Evolutionary conservation across 2,888 invertebrate species (phyloP).

Genomic region (Tachina grossa): DNA sequence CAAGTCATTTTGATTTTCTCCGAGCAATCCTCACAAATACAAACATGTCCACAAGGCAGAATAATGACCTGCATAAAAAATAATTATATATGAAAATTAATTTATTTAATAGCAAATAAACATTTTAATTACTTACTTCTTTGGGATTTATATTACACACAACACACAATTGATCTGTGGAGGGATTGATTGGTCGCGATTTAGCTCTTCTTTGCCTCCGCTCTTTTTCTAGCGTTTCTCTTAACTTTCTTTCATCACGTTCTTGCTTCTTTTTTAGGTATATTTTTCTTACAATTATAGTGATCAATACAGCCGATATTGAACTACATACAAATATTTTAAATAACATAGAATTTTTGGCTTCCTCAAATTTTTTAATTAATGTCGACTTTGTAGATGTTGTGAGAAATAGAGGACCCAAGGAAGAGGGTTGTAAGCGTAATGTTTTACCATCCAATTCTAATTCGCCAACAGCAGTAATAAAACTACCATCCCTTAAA

Average conservation of each 20-base stretch:
- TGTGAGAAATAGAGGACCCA: slow-evolving; percentile 91
- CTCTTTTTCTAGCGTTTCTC: slow-evolving; percentile 86
- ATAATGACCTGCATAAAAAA: slow-evolving; percentile 89
- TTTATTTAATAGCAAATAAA: neutral
- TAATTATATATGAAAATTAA: neutral
- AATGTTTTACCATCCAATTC: slow-evolving; percentile 86
- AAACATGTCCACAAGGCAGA: slow-evolving; percentile 95
- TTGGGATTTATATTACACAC: slow-evolving; percentile 93
- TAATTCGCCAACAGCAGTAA: slow-evolving; percentile 92
- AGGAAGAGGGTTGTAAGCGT: slow-evolving; percentile 88
- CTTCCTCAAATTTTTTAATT: slow-evolving; percentile 88
- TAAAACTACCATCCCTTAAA: slow-evolving; percentile 90
- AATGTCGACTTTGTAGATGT: slow-evolving; percentile 90
- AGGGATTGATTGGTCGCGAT: slow-evolving; percentile 85
- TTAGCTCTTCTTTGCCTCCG: slow-evolving; percentile 87
- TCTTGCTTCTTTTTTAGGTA: slow-evolving; percentile 84
- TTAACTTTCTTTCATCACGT: slow-evolving; percentile 85
- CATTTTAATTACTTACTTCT: slow-evolving; percentile 86
- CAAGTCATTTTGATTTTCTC: slow-evolving; percentile 88
- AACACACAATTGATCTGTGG: slow-evolving; percentile 89
- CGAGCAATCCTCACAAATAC: slow-evolving; percentile 93
- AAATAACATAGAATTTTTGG: slow-evolving; percentile 88
- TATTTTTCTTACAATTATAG: slow-evolving; percentile 84
- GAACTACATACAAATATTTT: slow-evolving; percentile 85
- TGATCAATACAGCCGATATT: slow-evolving; percentile 84